These are phyloP conservation scores for Baronia brevicornis DNA, from an alignment of 2,888 invertebrate genomes.

Conservation along the genomic window DNA sequence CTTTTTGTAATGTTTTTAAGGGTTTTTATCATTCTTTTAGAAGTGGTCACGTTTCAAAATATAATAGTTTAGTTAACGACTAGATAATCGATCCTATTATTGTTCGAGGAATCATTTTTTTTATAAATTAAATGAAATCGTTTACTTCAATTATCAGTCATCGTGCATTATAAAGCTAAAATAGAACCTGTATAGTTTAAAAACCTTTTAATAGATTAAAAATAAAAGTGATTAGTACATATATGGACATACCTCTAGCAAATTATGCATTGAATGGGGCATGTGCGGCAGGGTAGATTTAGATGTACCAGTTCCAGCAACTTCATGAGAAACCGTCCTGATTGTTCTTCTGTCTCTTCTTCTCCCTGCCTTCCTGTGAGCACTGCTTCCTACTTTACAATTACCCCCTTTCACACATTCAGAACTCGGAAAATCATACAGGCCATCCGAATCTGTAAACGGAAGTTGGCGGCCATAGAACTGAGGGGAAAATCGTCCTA, in stretches of 20 bases:
- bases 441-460: conserved; percentile 86
- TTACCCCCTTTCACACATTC: conserved; percentile 78
- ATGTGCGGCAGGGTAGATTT: conserved; percentile 73
- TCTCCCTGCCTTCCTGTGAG: conserved; percentile 77
- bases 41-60: too few relatives aligned
- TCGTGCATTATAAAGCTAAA: too few relatives aligned
- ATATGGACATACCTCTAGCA: conserved; percentile 72
- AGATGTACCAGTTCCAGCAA: conserved; percentile 48
- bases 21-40: too few relatives aligned
- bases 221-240: too few relatives aligned
- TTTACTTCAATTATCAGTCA: too few relatives aligned
- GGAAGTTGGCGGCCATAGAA: conserved; percentile 82
- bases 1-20: too few relatives aligned
- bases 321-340: conserved; percentile 63
- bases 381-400: conserved; percentile 60
- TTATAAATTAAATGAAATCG: too few relatives aligned
- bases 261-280: conserved; percentile 73
- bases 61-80: too few relatives aligned
- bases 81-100: too few relatives aligned
- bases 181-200: too few relatives aligned
- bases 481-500: conserved; percentile 81
- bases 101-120: too few relatives aligned
- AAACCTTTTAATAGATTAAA: too few relatives aligned
- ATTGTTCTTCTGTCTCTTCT: conserved; percentile 78
- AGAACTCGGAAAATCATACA: conserved; percentile 87